Evolutionary conservation across 2,888 invertebrate species (phyloP), one percentile per base, ranked within the genome.

Genomic region (Saturnia pavonia): DNA sequence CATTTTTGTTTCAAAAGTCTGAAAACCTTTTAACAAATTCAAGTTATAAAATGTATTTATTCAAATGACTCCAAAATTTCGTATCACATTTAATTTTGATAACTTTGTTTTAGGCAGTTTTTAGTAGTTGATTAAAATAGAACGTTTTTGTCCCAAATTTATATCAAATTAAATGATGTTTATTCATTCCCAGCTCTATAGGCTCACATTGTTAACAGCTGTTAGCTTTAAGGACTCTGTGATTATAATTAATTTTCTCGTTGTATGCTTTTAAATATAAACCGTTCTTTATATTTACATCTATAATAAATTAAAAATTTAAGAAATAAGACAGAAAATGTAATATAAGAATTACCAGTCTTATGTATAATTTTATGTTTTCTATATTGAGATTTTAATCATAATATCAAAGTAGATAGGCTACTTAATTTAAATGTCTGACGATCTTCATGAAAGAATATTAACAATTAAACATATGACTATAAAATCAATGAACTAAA

Each of bases 1-100:
- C 25, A 25, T 25, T 65, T 69, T 74, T 74, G 72, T 68, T 51
- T 71, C 70, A 72, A 72, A 63, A 68, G 57, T 66, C 66, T 68
- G 60, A 75, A 73, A 75, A 68, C 73, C 70, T 74, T 72, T 70
- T 66, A 71, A 74, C 69, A 70, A 77, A 76, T 70, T 72, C 60
- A 40, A 57, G 69, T 69, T 71, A 78, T 75, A 76, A 80, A 76
- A 79, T 76, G 72, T 78, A 79, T 78, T 73, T 81, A 80, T 80
- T 80, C 77, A 78, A 80, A 82, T 79, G 77, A 73, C 70, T 72
- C 77, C 72, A 74, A 72, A 74, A 70, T 76, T 75, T 69, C 72
- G 71, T 78, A 72, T 74, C 67, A 54, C 70, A 43, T 76, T 72
- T 75, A 73, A 69, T 78, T 73, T 72, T 72, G 70, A 76, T 75